Evolutionary conservation across 2,888 invertebrate genomes (phyloP).

Genomic region (Allacma fusca): DNA sequence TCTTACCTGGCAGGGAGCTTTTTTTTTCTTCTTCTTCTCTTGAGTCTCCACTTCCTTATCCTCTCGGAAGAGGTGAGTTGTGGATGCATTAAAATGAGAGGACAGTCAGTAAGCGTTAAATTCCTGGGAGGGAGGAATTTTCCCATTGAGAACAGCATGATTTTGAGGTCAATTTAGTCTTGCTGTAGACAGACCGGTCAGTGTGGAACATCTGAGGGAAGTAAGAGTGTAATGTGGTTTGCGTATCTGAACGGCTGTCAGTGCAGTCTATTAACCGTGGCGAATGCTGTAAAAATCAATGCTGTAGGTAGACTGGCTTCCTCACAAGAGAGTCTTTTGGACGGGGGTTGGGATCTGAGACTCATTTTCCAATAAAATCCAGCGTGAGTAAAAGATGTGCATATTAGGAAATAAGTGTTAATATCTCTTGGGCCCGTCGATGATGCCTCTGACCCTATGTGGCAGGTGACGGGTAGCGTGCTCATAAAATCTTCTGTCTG

Average conservation of each 20-base stretch:
- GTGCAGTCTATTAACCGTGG: too few relatives aligned
- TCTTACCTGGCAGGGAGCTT: too few relatives aligned
- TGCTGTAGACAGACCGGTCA: not conserved
- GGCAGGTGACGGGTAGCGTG: conserved; percentile 12
- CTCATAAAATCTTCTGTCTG: not conserved
- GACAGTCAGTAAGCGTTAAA: not conserved
- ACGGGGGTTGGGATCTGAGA: too few relatives aligned
- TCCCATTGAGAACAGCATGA: not conserved
- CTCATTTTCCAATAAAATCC: not conserved
- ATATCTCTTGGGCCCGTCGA: not conserved
- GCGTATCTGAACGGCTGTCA: too few relatives aligned
- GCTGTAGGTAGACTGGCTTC: not conserved
- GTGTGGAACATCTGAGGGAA: not conserved
- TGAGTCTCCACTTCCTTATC: not conserved
- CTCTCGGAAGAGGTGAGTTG: not conserved
- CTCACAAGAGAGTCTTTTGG: not conserved
- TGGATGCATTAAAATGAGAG: not conserved
- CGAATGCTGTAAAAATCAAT: not conserved
- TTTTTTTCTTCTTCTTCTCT: not conserved
- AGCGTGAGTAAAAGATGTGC: not conserved
- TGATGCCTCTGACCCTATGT: not conserved
- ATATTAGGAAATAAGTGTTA: conserved; percentile 8
- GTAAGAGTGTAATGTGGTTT: not conserved
- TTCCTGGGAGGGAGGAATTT: not conserved
- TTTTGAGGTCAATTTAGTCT: not conserved